Base-by-base conservation (phyloP, 2,888 invertebrate genomes). In the Erebia epiphron region DNA sequence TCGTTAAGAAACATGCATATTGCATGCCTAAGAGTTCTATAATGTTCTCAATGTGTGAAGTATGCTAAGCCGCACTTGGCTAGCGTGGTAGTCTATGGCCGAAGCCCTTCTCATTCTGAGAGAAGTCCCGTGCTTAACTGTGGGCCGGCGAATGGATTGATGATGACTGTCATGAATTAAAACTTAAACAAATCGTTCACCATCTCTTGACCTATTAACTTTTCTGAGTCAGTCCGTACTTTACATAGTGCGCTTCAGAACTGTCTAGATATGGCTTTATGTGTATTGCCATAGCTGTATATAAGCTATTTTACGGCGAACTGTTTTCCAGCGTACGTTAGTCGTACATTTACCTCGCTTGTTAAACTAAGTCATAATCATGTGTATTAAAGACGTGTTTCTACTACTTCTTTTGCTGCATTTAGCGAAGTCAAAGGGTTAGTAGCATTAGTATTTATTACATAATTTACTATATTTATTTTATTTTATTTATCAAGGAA, bases 331-430 rank as follows among this genome's bases (percentile, higher is more conserved):
- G 70, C 69, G 64, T 75, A 78, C 76, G 76, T 78, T 71, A 73
- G 66, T 75, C 64, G 71, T 73, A 76, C 64, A 73, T 73, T 70
- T 69, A 69, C 65, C 57, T 66, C 50, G 56, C 13, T 26, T 57
- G 56, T 61, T 62, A 50, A 71, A 65, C 69, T 49, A 50, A 18
- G 16, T 50, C 18, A 41, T 71, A 82, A 86, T 82, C 83, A 90
- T 89, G 89, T 79, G 77, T 66, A 69, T 77, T 60, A 80, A 80
- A 70, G 75, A 35, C 35, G 35, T 81, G 71, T 63, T 86, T 56
- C 77, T 83, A 76, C 61, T 90, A 77, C 80, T 87, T 68, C 73
- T 77, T 67, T 76, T 83, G 13, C 69, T 79, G 35, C 75, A 77
- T 43, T 67, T 78, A 41, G 76, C 76, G 57, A 80, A 83, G 61